Evolutionary conservation across 2,113 vertebrate species (phyloP).

Genomic region (Calcarius ornatus): DNA sequence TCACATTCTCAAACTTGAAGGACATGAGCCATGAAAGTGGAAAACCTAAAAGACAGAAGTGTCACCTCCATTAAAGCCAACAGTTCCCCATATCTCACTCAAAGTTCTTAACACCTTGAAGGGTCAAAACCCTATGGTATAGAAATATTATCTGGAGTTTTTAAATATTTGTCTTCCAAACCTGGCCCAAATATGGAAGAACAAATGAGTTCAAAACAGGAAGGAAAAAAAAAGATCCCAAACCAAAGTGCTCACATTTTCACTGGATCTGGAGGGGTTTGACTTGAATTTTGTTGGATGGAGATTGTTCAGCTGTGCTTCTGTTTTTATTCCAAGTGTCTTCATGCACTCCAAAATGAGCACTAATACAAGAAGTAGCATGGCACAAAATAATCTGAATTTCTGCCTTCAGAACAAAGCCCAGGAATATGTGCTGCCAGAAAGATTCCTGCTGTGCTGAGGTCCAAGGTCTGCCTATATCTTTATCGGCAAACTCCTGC

Average conservation of each 20-base stretch:
- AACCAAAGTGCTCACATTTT: not conserved
- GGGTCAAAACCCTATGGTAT: not conserved
- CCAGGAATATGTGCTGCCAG: not conserved
- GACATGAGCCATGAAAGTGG: not conserved
- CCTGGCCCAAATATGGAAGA: not conserved
- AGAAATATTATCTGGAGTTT: not conserved
- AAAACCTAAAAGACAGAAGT: not conserved
- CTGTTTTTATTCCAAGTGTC: not conserved
- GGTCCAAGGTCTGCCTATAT: not conserved
- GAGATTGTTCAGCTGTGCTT: not conserved
- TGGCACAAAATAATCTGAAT: not conserved
- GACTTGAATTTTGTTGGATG: not conserved
- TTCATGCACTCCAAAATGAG: not conserved
- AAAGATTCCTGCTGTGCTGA: not conserved
- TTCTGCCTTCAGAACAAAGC: not conserved
- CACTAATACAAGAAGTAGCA: not conserved
- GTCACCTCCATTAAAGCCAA: not conserved
- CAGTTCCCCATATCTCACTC: not conserved
- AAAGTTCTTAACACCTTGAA: not conserved
- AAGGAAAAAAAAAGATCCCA: not conserved
- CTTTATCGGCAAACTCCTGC: not conserved
- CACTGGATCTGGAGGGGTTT: not conserved
- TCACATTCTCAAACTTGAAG: not conserved
- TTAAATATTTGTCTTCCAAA: not conserved
- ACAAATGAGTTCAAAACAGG: not conserved